Percentiles rank a stretch among this genome's conserved stretches.
phyloP scores from a whole-genome alignment of 1,140 invertebrate genomes.

The Phymastichus coffea region DNA sequence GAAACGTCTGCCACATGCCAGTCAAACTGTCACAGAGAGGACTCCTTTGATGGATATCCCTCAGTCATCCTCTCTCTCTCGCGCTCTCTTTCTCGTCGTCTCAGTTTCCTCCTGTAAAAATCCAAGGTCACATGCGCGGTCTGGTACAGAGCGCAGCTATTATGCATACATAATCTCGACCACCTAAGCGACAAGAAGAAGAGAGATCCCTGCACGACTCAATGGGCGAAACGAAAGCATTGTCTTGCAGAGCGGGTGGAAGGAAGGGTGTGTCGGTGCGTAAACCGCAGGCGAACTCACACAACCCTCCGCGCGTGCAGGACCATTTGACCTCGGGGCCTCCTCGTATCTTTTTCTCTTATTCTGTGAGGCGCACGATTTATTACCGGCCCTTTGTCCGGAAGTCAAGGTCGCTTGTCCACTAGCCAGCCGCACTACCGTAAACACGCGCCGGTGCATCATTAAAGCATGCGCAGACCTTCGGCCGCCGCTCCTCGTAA shows the following conservation, averaged over 20 bases:
- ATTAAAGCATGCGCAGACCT: background rate
- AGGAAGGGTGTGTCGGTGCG: slow-evolving; percentile 14
- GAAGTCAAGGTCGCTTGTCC: slow-evolving; percentile 37
- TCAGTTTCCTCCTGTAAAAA: background rate
- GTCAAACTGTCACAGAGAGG: no score
- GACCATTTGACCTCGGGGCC: slow-evolving; percentile 41
- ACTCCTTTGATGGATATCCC: no score
- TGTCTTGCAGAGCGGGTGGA: background rate
- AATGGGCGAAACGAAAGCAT: slow-evolving; percentile 12
- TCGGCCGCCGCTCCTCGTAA: background rate
- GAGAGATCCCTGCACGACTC: background rate
- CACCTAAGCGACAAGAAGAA: background rate
- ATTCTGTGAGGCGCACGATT: no score
- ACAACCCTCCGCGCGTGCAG: slow-evolving; percentile 7
- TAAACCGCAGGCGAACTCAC: slow-evolving; percentile 2
- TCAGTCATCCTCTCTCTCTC: no score
- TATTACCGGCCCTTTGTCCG: slow-evolving; percentile 38
- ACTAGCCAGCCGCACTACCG: slow-evolving; percentile 33
- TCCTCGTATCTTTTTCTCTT: no score
- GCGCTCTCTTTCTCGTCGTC: no score
- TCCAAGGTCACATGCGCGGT: slow-evolving; percentile 8
- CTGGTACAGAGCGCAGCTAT: no score
- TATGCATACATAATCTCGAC: slow-evolving; percentile 14
- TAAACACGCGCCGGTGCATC: slow-evolving; percentile 30
- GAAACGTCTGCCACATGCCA: no score